These are phyloP conservation scores for Lepidocyrtinus sp. DNA, from an alignment of 2,888 invertebrate species.

Conservation along the genomic window DNA sequence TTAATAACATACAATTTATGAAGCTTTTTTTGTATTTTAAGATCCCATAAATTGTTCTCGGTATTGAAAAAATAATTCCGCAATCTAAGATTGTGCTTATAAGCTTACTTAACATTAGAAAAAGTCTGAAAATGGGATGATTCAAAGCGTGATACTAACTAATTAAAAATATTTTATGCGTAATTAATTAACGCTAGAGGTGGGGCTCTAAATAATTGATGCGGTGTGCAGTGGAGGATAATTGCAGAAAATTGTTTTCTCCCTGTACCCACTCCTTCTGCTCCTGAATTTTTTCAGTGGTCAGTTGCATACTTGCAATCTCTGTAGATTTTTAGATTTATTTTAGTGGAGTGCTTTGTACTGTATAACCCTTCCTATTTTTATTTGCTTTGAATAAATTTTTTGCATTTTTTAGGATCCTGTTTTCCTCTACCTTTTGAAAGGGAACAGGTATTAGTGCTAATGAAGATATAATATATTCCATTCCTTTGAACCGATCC, in stretches of 20 bases:
- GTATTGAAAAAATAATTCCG: not conserved
- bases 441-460: not conserved
- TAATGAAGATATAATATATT: not conserved
- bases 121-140: not conserved
- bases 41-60: not conserved
- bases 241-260: slow-evolving; percentile 57
- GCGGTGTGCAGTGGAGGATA: slow-evolving; percentile 56
- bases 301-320: not conserved
- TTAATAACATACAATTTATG: slow-evolving; percentile 10
- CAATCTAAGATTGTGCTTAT: not conserved
- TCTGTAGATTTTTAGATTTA: not conserved
- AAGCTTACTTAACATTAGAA: no score
- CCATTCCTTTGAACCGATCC: not conserved
- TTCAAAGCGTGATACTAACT: slow-evolving; percentile 49
- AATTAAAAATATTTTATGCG: slow-evolving; percentile 60
- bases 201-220: slow-evolving; percentile 58
- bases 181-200: slow-evolving; percentile 59
- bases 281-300: not conserved
- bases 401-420: not conserved
- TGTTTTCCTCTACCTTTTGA: not conserved
- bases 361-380: not conserved
- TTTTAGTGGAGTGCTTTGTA: no score
- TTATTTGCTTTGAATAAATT: not conserved
- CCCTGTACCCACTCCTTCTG: slow-evolving; percentile 17
- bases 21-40: not conserved